Evolutionary conservation across 2,888 invertebrate genomes (phyloP).

Genomic region (Catocala sponsa): DNA sequence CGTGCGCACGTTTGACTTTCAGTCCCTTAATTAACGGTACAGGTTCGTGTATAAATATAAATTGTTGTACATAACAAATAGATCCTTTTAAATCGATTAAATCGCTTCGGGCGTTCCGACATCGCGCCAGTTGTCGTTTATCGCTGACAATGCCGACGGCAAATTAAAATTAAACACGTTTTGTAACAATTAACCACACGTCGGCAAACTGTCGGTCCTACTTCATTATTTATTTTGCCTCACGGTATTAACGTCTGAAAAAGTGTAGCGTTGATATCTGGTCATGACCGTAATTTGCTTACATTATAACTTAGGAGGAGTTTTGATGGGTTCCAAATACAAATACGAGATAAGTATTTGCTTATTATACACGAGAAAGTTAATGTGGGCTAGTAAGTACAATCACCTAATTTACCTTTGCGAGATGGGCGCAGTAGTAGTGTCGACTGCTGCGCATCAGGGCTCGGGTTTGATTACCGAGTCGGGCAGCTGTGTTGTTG

Average conservation of each 20-base stretch:
- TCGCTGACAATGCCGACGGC: slow-evolving; percentile 45
- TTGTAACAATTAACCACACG: slow-evolving; percentile 53
- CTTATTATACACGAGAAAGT: too few relatives aligned
- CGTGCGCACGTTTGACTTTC: slow-evolving; percentile 8
- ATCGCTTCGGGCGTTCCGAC: slow-evolving; percentile 35
- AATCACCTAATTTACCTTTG: too few relatives aligned
- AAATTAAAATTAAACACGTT: slow-evolving; percentile 56
- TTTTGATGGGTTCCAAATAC: too few relatives aligned
- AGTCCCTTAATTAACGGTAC: slow-evolving; percentile 2
- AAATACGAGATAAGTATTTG: too few relatives aligned
- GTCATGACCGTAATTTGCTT: neutral
- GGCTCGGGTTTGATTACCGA: too few relatives aligned
- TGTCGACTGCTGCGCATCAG: too few relatives aligned
- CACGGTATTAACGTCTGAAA: slow-evolving; percentile 26
- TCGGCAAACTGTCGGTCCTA: slow-evolving; percentile 39
- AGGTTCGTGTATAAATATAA: slow-evolving; percentile 3
- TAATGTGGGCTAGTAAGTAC: too few relatives aligned
- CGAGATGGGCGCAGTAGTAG: too few relatives aligned
- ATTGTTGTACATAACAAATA: slow-evolving; percentile 19
- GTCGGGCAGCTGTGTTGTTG: too few relatives aligned
- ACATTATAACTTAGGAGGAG: too few relatives aligned
- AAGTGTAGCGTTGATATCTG: neutral
- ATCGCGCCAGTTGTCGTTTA: slow-evolving; percentile 39
- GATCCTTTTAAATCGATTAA: slow-evolving; percentile 41
- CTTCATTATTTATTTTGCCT: slow-evolving; percentile 46